These are phyloP conservation scores for Felis chaus DNA, from an alignment of 2,113 vertebrate species.

Conservation along the genomic window DNA sequence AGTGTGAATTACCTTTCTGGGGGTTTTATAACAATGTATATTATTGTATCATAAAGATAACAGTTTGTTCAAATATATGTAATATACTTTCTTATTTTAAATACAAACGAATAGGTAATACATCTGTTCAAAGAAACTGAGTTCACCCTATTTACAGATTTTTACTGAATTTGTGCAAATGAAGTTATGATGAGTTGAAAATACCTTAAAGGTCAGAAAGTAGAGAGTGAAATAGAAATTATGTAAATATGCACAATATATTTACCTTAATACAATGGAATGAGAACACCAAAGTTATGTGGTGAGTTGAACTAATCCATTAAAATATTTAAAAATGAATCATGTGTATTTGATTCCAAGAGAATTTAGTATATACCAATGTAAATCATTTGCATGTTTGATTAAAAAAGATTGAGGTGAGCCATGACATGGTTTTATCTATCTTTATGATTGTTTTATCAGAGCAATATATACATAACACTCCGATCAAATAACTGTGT, in stretches of 20 bases:
- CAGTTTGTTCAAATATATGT: background rate
- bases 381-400: background rate
- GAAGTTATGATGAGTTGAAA: background rate
- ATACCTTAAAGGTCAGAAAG: background rate
- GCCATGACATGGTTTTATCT: background rate
- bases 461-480: background rate
- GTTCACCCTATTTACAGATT: background rate
- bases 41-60: background rate
- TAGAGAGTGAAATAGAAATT: background rate
- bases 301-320: background rate
- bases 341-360: background rate
- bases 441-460: background rate
- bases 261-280: background rate
- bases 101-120: background rate
- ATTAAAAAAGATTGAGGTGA: background rate
- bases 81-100: background rate
- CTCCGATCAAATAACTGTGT: background rate
- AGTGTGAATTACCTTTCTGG: background rate
- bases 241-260: background rate
- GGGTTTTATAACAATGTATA: background rate
- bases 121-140: background rate
- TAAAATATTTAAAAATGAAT: background rate
- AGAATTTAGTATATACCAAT: background rate
- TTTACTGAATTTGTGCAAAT: background rate
- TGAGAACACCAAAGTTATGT: background rate